Evolutionary conservation across 2,797 vertebrate genomes (phyloP), one percentile per base, ranked within the genome.

Genomic region (Orestias chungarensis): DNA sequence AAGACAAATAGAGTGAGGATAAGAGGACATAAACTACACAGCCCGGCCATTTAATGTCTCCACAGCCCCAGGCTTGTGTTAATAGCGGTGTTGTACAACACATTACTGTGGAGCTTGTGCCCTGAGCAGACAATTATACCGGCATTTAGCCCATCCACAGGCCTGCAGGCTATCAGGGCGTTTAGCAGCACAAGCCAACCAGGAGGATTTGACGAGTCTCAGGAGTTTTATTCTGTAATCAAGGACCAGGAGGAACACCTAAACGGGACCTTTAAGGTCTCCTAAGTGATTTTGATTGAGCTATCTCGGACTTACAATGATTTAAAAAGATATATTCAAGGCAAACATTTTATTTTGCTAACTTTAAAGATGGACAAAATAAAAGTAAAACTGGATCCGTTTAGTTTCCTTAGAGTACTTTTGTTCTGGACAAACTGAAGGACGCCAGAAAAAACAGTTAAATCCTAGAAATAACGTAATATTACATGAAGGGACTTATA

Each of bases 61-160:
- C 88, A 92, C 81, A 91, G 95, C 97, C 96, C 91, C 93, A 87
- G 96, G 96, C 96, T 91, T 86, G 84, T 92, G 93, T 93, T 95
- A 95, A 95, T 95, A 94, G 94, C 92, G 93, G 94, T 95, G 97
- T 96, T 94, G 91, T 96, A 96, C 96, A 96, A 95, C 95, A 95
- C 94, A 93, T 92, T 94, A 96, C 93, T 83, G 86, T 89, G 89
- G 90, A 74, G 86, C 88, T 90, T 89, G 89, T 87, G 93, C 91
- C 84, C 90, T 83, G 80, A 93, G 92, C 91, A 88, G 91, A 95
- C 95, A 96, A 99, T 97, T 96, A 98, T 81, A 85, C 90, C 66
- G 88, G 94, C 95, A 95, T 96, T 98, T 96, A 96, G 95, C 93
- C 93, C 93, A 93, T 96, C 95, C 93, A 95, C 93, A 75, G 92